Conservation (phyloP, 1,140 invertebrate species). For the Temnothorax nylanderi region DNA sequence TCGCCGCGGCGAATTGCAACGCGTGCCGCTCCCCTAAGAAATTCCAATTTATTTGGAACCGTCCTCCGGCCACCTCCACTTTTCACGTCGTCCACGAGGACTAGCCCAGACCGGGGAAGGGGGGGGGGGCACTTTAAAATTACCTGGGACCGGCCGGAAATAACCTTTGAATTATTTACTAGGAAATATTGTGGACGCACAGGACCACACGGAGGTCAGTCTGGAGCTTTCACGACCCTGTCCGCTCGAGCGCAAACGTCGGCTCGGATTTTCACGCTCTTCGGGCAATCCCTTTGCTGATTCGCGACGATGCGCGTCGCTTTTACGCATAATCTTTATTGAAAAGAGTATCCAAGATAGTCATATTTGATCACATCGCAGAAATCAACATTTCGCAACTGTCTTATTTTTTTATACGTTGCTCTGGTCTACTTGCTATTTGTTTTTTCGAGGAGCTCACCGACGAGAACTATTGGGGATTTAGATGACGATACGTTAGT, state of each 20-base stretch:
- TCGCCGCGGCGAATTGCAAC: conserved; percentile 23
- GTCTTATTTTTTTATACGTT: not conserved
- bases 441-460: not conserved
- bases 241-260: conserved; percentile 12
- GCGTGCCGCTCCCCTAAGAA: conserved; percentile 10
- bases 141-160: conserved; percentile 29
- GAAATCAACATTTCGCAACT: not conserved
- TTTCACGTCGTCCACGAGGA: not conserved
- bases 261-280: conserved; percentile 39
- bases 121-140: conserved; percentile 36
- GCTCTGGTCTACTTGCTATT: not conserved
- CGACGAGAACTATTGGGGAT: not conserved
- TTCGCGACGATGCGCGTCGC: not conserved
- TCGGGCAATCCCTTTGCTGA: not conserved
- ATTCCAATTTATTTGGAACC: conserved; percentile 48
- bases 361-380: not conserved
- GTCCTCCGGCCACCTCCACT: not conserved
- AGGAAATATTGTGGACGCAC: conserved; percentile 32
- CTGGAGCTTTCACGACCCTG: not conserved
- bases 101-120: not conserved
- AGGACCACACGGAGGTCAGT: not conserved
- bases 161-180: conserved; percentile 60
- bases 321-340: conserved; percentile 30
- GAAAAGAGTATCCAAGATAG: not conserved
- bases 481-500: not conserved